phyloP scores from a whole-genome alignment of 2,113 vertebrate genomes.

The Fregata magnificens region DNA sequence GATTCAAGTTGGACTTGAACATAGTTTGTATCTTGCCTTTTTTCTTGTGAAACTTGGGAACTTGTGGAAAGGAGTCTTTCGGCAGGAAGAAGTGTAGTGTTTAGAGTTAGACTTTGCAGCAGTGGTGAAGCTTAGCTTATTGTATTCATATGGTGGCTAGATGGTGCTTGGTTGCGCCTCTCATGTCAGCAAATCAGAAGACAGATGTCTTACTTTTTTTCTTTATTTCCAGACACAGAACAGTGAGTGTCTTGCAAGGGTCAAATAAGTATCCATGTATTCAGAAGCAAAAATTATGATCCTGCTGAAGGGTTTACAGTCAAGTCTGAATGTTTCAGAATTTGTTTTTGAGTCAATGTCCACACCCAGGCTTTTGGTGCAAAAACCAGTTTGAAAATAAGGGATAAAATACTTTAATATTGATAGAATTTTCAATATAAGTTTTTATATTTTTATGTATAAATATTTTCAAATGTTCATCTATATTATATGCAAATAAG shows the following conservation, averaged over 20 bases:
- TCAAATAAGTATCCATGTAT: neutral
- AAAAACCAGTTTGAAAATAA: neutral
- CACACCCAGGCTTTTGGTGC: neutral
- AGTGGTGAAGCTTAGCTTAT: neutral
- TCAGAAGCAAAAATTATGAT: neutral
- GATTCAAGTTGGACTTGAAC: conserved; percentile 1
- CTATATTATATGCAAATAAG: neutral
- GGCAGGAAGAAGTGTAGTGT: neutral
- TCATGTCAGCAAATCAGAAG: neutral
- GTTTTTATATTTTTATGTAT: neutral
- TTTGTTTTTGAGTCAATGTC: neutral
- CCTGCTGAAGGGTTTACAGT: neutral
- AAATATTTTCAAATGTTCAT: neutral
- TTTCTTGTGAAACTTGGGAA: conserved; percentile 14
- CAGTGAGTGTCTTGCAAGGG: neutral
- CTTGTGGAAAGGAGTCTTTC: conserved; percentile 7
- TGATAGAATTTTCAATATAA: neutral
- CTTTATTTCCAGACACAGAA: neutral
- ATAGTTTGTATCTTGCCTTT: neutral
- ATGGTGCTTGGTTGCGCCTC: neutral
- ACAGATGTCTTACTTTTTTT: neutral
- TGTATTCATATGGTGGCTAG: neutral
- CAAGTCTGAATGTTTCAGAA: neutral
- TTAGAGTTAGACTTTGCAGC: neutral
- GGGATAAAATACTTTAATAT: neutral